Base-by-base conservation (phyloP, 1,140 invertebrate species). In the Brachionus paranguensis region DNA sequence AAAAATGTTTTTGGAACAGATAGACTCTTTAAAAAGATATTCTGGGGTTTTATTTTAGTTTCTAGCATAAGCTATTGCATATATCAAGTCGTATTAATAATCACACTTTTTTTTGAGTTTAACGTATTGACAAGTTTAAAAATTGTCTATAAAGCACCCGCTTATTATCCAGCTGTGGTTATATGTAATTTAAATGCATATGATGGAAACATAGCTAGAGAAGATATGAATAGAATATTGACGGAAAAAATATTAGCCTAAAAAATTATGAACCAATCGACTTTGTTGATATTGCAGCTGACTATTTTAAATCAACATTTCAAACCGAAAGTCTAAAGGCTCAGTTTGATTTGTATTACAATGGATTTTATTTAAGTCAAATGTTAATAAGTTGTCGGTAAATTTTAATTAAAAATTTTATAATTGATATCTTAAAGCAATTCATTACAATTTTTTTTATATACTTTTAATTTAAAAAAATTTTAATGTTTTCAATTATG, bases 311-410 rank as follows among this genome's bases (percentile, higher is more conserved):
- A 41, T 33, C 65, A 17, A 68, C 65, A 14, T 68, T 68, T 41
- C 24, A 68, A 10, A 10, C 65, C 20, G n/a, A 33, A 11, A 20
- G 11, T 14, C 7, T 41, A 17, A 68, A 6, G 17, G 65, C n/a
- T 2, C 3, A 50, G 10, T 33, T 68, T 68, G 33, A 68, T 68
- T n/a, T 68, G 6, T 68, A 33, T 17, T 37, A n/a, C 11, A 68
- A 68, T 37, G 60, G 50, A 72, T 84, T 74, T 78, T 41, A 53
- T 65, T 14, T 84, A 3, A n/a, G 5, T 41, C 37, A 84, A 72
- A 74, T 74, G 60, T 53, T 55, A n/a, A 47, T 65, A 17, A 84
- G 33, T 50, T 84, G 27, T 81, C 84, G 65, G 65, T 68, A 68
- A 68, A 33, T 68, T 68, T 68, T 29, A 68, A 17, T 68, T 37